Evolutionary conservation across 1,140 invertebrate genomes (phyloP), one percentile per base, ranked within the genome.

Genomic region (Achatina immaculata): DNA sequence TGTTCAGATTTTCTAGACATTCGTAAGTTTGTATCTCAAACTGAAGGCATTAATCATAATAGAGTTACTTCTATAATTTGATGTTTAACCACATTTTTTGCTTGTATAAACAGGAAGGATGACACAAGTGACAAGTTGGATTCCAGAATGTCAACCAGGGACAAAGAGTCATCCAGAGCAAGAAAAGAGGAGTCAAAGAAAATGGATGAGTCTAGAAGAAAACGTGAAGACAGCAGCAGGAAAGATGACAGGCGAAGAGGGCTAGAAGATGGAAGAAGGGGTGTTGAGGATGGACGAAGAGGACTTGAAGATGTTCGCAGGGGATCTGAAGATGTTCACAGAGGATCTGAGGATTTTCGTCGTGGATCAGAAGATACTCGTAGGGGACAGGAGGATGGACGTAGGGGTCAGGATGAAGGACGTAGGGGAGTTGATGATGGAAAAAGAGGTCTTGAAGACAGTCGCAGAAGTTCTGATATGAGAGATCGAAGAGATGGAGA

Each of bases 351-450:
- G 45, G 81, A 78, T 11, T 77, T n/a, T 0, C 38, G 42, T 3
- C 48, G 71, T 55, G 34, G 48, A 9, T 43, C 40, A 38, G 80
- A 65, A 31, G 80, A 76, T 42, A 79, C 82, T 19, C 51, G 77
- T 51, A 81, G 76, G 74, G 78, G 81, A 48, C 40, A 58, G 40
- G 78, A 81, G 51, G 51, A 68, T 84, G 83, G 79, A 82, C 71
- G 84, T 84, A 68, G 34, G 51, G 38, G 31, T 7, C 11, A 19
- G 58, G 74, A 43, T 38, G 83, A 86, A 72, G 80, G 86, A 79
- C 83, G 83, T 71, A 88, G 85, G 34, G 73, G 81, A 83, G 74
- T 83, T 68, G 82, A 83, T 83, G 77, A 84, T 76, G 83, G 55
- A 21, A 43, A 43, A 68, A 76, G 74, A 74, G 68, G 69, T 71